Evolutionary conservation across 1,140 invertebrate genomes (phyloP).

Genomic region (Mizuhopecten yessoensis): DNA sequence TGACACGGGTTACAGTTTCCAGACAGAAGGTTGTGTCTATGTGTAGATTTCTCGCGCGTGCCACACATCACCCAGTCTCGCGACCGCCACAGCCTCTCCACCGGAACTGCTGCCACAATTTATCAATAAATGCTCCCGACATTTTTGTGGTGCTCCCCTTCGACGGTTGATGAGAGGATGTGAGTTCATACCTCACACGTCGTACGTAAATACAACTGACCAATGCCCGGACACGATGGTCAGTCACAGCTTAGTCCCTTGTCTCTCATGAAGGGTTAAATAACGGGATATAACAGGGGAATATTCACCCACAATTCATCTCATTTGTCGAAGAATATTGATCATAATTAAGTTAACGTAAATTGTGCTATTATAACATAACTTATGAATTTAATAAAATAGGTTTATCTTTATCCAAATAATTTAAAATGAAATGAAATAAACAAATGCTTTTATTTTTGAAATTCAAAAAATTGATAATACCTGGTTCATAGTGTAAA

Average conservation of each 20-base stretch:
- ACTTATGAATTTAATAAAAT: too few species aligned
- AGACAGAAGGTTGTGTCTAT: neutral
- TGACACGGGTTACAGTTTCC: neutral
- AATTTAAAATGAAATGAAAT: too few species aligned
- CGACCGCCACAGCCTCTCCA: neutral
- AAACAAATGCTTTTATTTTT: too few species aligned
- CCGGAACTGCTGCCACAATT: neutral
- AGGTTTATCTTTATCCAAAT: too few species aligned
- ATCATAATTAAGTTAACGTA: too few species aligned
- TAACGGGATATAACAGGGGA: too few species aligned
- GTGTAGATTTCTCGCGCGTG: constrained; percentile 36
- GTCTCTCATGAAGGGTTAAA: too few species aligned
- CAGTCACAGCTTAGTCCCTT: neutral
- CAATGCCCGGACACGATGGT: neutral
- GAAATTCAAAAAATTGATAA: too few species aligned
- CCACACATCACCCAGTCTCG: neutral
- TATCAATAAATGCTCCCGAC: neutral
- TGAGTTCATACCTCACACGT: neutral
- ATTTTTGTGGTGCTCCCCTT: constrained; percentile 14
- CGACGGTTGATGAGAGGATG: neutral
- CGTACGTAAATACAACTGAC: neutral
- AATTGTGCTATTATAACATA: too few species aligned
- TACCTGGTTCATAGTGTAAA: too few species aligned
- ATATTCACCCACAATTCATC: too few species aligned
- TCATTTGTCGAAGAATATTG: too few species aligned